Evolutionary conservation across 2,113 vertebrate species (phyloP).

Genomic region (Archilochus colubris): DNA sequence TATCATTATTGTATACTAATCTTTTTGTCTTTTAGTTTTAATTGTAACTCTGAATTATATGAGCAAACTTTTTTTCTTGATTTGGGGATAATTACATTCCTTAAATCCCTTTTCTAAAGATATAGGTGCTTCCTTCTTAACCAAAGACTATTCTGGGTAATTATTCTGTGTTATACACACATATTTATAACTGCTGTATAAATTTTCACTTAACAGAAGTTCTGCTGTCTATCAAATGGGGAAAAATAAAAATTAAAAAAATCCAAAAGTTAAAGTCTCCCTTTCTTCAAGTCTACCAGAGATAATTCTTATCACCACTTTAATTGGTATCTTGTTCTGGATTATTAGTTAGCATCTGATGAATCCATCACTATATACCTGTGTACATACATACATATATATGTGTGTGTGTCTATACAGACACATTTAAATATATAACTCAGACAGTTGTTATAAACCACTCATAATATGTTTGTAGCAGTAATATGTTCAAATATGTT

Average conservation of each 20-base stretch:
- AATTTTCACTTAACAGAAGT: background rate
- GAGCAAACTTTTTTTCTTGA: background rate
- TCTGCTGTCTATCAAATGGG: background rate
- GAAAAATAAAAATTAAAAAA: too few species aligned
- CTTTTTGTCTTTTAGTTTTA: background rate
- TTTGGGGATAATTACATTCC: background rate
- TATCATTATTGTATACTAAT: background rate
- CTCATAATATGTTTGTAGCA: background rate
- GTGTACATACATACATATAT: fast-evolving
- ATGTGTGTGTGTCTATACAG: background rate
- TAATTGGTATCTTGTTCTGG: background rate
- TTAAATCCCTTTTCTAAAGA: background rate
- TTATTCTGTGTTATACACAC: background rate
- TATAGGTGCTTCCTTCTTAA: background rate
- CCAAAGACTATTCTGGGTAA: background rate
- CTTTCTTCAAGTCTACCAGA: background rate
- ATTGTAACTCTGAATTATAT: background rate
- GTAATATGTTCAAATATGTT: too few species aligned
- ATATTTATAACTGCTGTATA: background rate
- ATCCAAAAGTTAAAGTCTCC: background rate
- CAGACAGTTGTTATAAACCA: background rate
- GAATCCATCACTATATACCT: background rate
- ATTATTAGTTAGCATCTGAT: background rate
- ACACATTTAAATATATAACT: background rate
- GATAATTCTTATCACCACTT: background rate